Evolutionary conservation across 2,113 vertebrate genomes (phyloP).

Genomic region (Podilymbus podiceps): DNA sequence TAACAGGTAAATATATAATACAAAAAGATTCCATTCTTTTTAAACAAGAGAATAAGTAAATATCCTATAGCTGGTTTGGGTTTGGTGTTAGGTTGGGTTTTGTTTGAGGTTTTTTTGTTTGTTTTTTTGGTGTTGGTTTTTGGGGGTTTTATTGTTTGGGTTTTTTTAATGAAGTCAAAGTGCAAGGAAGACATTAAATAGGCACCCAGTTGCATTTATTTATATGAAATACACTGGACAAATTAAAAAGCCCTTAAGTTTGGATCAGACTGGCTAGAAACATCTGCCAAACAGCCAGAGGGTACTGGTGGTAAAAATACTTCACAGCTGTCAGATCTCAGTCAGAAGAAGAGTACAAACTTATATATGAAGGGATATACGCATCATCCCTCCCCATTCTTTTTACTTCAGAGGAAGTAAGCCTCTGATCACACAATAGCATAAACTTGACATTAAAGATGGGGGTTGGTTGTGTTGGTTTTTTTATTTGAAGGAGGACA

Average conservation of each 20-base stretch:
- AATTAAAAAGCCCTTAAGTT: not conserved
- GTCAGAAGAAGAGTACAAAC: not conserved
- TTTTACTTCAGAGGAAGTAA: not conserved
- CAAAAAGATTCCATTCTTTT: not conserved
- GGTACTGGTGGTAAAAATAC: not conserved
- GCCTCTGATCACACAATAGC: not conserved
- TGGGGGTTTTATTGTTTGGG: too few species aligned
- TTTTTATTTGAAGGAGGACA: not conserved
- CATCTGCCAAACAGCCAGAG: not conserved
- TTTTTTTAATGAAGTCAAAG: not conserved
- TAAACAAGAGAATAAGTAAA: not conserved
- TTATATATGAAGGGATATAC: not conserved
- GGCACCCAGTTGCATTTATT: not conserved
- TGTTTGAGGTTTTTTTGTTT: too few species aligned
- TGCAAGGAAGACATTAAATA: not conserved
- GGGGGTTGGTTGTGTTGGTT: rapidly evolving
- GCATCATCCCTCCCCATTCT: not conserved
- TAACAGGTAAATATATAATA: not conserved
- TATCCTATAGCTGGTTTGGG: not conserved
- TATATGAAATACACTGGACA: not conserved
- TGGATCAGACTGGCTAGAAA: not conserved
- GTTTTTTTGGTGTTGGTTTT: too few species aligned
- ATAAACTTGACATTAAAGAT: not conserved
- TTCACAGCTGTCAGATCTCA: not conserved
- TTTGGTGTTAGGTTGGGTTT: too few species aligned